Percentiles rank a stretch among this genome's conserved stretches.
Conservation (phyloP, 1,140 invertebrate genomes). For the Forficula auricularia region DNA sequence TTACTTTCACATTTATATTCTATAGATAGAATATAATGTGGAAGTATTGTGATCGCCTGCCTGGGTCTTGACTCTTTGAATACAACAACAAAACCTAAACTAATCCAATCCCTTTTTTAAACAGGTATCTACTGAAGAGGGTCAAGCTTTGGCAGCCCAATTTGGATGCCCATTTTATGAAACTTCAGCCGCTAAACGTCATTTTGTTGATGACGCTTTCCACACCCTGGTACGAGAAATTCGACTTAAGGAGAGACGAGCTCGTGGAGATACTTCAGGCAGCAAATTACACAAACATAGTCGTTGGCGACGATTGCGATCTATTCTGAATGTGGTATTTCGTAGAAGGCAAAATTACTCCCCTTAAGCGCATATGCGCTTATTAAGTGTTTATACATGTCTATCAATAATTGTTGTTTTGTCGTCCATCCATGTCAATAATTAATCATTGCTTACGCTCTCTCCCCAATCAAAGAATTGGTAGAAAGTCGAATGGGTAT, state of each 20-base stretch:
- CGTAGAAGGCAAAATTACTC: conserved; percentile 34
- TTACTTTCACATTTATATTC: too few species aligned
- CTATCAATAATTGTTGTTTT: background rate
- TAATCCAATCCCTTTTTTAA: too few species aligned
- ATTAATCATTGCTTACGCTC: conserved; percentile 24
- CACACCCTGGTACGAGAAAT: conserved; percentile 96
- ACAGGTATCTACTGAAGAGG: conserved; percentile 29
- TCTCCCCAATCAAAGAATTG: too few species aligned
- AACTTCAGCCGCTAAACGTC: conserved; percentile 92
- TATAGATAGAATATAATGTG: too few species aligned
- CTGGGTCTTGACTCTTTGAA: too few species aligned
- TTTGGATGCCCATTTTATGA: conserved; percentile 96
- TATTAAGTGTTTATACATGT: background rate
- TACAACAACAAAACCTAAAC: too few species aligned
- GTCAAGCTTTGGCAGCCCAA: conserved; percentile 76
- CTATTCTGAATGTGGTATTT: conserved; percentile 62
- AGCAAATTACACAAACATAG: conserved; percentile 32
- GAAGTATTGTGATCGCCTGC: too few species aligned
- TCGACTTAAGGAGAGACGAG: conserved; percentile 19
- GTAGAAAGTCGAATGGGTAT: too few species aligned
- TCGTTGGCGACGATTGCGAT: conserved; percentile 57
- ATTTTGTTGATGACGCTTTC: conserved; percentile 97
- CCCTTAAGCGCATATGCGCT: conserved; percentile 16
- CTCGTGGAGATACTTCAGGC: conserved; percentile 26
- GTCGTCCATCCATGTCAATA: conserved; percentile 20